These are phyloP conservation scores for Chondrilla cf. caribensis DNA, from an alignment of 37 sponge, comb jelly and placozoan genomes.

Conservation along the genomic window DNA sequence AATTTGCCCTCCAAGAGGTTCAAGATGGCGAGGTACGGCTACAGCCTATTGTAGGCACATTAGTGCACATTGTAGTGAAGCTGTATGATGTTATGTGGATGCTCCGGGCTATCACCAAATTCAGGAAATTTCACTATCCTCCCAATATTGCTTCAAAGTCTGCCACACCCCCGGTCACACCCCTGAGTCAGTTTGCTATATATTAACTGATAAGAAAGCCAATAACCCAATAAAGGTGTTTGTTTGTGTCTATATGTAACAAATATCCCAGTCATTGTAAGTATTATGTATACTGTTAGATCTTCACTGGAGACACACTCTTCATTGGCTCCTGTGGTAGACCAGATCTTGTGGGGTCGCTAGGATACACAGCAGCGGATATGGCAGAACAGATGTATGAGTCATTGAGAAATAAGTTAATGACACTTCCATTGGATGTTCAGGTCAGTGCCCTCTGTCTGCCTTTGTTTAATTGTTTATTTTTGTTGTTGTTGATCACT, in stretches of 20 bases:
- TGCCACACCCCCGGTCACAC: slow-evolving; percentile 92
- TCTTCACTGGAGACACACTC: slow-evolving; percentile 92
- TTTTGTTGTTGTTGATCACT: background rate
- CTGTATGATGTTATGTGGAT: background rate
- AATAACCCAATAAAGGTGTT: slow-evolving; percentile 53
- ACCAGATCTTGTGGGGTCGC: slow-evolving; percentile 81
- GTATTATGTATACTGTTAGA: slow-evolving; percentile 15
- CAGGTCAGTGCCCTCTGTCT: slow-evolving; percentile 39
- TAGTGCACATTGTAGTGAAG: background rate
- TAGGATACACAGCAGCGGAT: slow-evolving; percentile 64
- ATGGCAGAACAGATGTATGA: slow-evolving; percentile 82
- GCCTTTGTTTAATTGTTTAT: background rate
- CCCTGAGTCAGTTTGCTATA: slow-evolving; percentile 78
- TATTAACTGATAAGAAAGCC: slow-evolving; percentile 47
- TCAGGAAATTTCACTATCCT: slow-evolving; percentile 62
- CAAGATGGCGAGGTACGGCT: slow-evolving; percentile 71
- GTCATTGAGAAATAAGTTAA: slow-evolving; percentile 58
- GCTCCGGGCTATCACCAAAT: too few species aligned
- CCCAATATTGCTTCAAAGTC: slow-evolving; percentile 42
- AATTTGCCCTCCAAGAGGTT: slow-evolving; percentile 67
- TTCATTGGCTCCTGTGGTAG: slow-evolving; percentile 91
- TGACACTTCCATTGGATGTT: slow-evolving; percentile 68
- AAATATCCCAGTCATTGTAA: too few species aligned
- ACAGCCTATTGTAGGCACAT: background rate
- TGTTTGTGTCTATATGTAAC: background rate